Conservation (phyloP, 2,888 invertebrate genomes). For the Aporophyla lueneburgensis region DNA sequence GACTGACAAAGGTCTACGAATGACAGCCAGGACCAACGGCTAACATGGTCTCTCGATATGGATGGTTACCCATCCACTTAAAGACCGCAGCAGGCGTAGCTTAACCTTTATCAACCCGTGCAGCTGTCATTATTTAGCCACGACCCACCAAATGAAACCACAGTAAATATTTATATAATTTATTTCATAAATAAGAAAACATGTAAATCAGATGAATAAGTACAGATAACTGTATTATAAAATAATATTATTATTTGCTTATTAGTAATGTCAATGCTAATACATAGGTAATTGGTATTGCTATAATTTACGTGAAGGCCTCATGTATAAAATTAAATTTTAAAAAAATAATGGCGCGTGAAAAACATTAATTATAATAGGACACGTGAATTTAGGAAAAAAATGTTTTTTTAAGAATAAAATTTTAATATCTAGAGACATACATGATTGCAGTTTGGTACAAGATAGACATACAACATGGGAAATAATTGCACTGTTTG, state of each 20-base stretch:
- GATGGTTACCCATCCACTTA: background rate
- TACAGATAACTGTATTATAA: conserved; percentile 40
- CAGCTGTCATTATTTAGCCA: background rate
- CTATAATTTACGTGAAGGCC: conserved; percentile 52
- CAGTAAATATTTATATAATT: conserved; percentile 36
- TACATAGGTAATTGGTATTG: conserved; percentile 42
- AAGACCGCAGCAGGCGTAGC: background rate
- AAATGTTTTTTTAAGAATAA: no score
- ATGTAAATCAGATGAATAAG: conserved; percentile 46
- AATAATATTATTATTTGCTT: conserved; percentile 53
- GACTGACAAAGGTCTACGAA: background rate
- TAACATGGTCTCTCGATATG: background rate
- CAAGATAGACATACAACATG: background rate
- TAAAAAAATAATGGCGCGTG: background rate
- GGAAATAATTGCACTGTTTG: background rate
- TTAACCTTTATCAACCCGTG: background rate
- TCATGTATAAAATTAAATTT: conserved; percentile 28
- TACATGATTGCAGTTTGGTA: conserved; percentile 13
- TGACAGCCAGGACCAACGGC: background rate
- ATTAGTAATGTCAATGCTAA: conserved; percentile 37
- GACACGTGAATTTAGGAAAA: background rate
- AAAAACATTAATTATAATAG: background rate
- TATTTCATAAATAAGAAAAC: conserved; percentile 54
- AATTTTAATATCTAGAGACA: no score
- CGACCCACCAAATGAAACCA: conserved; percentile 16